Evolutionary conservation across 2,113 vertebrate species (phyloP).

Genomic region (Haemorhous mexicanus): DNA sequence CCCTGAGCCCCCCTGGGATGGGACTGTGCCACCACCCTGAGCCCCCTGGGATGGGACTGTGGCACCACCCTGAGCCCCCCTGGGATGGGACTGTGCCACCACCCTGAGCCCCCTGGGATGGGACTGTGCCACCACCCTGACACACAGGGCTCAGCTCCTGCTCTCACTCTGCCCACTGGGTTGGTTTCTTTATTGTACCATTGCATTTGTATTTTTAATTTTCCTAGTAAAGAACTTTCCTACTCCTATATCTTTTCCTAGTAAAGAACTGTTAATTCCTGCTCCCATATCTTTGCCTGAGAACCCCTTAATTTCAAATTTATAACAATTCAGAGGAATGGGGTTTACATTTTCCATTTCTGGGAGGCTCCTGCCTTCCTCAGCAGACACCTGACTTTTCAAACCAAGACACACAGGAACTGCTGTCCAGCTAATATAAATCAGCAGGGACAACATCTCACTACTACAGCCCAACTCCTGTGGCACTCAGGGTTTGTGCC

Average conservation of each 20-base stretch:
- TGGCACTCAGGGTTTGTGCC: accelerated
- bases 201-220: background rate
- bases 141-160: background rate
- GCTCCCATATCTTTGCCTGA: background rate
- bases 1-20: background rate
- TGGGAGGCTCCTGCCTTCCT: background rate
- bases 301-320: background rate
- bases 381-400: background rate
- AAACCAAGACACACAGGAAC: accelerated
- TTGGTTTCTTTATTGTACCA: background rate
- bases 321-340: background rate
- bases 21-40: too few relatives aligned
- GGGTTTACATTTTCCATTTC: background rate
- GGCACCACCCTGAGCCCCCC: too few relatives aligned
- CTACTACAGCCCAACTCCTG: background rate
- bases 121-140: too few relatives aligned
- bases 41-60: too few relatives aligned
- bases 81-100: too few relatives aligned
- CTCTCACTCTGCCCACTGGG: background rate
- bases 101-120: too few relatives aligned
- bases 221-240: background rate
- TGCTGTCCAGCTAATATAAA: background rate
- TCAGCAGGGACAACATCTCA: background rate
- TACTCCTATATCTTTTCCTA: too few relatives aligned
- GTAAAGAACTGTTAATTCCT: too few relatives aligned